These are phyloP conservation scores for Leptopilina myrica DNA, from an alignment of 2,888 invertebrate species.

Conservation along the genomic window DNA sequence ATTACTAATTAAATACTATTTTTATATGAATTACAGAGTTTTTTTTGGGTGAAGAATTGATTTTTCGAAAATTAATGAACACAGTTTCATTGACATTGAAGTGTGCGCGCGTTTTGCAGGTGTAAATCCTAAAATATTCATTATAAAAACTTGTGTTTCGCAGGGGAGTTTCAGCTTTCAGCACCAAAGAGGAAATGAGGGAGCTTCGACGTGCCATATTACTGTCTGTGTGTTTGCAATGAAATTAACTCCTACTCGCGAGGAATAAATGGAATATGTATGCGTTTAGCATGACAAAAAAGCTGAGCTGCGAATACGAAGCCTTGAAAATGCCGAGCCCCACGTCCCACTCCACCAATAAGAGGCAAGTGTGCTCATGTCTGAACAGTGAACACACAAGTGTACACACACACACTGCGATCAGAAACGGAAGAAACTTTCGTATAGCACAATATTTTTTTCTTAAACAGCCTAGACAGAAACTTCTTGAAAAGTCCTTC, in stretches of 20 bases:
- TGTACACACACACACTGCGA: no score
- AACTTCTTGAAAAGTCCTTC: constrained; percentile 24
- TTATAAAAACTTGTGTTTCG: constrained; percentile 26
- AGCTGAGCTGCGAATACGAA: constrained; percentile 49
- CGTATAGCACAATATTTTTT: constrained; percentile 17
- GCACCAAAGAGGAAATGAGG: constrained; percentile 47
- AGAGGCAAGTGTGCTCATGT: constrained; percentile 27
- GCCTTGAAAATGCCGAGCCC: constrained; percentile 58
- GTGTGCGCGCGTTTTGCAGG: neutral
- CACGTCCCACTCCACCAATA: constrained; percentile 31
- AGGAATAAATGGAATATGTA: constrained; percentile 61
- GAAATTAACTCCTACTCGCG: constrained; percentile 66
- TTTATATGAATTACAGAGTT: neutral
- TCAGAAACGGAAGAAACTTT: constrained; percentile 32
- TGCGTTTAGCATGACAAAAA: constrained; percentile 62
- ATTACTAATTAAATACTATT: no score
- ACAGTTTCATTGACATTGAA: neutral
- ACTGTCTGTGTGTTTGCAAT: constrained; percentile 63
- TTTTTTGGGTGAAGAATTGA: neutral
- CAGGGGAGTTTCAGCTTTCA: constrained; percentile 37
- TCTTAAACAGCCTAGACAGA: constrained; percentile 21
- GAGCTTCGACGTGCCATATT: constrained; percentile 56
- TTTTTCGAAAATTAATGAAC: neutral
- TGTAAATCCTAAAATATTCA: constrained; percentile 37
- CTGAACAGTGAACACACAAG: constrained; percentile 30